phyloP scores from a whole-genome alignment of 2,113 vertebrate species.

The Xenotilapia flavipinnis region DNA sequence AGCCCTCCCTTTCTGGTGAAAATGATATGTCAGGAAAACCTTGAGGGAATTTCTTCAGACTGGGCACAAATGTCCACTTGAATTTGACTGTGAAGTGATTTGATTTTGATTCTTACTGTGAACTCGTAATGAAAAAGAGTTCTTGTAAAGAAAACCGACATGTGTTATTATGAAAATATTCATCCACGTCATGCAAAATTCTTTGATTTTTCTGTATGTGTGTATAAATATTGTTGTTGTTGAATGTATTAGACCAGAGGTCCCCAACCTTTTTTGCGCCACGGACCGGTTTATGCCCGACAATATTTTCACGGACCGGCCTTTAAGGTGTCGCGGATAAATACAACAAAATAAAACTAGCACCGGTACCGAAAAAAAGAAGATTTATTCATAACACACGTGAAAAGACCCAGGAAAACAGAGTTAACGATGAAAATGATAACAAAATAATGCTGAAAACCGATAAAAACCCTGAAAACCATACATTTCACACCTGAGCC shows the following conservation, averaged over 20 bases:
- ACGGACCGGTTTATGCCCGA: neutral
- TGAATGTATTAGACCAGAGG: neutral
- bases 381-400: neutral
- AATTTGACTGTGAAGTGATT: neutral
- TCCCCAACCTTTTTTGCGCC: neutral
- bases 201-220: neutral
- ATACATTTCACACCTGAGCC: neutral
- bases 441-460: no score
- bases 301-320: neutral
- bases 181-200: neutral
- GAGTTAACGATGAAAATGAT: rapidly evolving
- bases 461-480: neutral
- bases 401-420: rapidly evolving
- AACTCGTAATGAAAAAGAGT: neutral
- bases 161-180: neutral
- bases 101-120: neutral
- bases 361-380: neutral
- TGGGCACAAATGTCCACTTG: neutral
- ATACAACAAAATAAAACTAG: neutral
- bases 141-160: neutral
- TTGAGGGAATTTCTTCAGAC: neutral
- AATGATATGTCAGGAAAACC: neutral
- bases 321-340: neutral
- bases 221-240: neutral
- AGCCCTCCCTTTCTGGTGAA: neutral